phyloP scores from a whole-genome alignment of 2,888 invertebrate genomes.

The Xestia xanthographa region DNA sequence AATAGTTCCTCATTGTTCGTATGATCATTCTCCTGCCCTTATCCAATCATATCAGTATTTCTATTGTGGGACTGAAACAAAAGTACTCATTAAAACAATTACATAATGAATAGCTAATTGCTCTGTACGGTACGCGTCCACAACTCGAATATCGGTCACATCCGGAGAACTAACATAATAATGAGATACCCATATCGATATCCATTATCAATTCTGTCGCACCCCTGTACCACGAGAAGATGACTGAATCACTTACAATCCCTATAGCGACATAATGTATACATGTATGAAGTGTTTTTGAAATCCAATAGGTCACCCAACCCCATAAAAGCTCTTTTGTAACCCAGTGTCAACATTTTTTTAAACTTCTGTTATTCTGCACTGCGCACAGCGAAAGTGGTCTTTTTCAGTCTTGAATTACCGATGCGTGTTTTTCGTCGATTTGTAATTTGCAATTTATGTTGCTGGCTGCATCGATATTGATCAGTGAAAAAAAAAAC shows the following conservation, averaged over 20 bases:
- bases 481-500: constrained; percentile 34
- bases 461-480: background rate
- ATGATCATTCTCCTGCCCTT: constrained; percentile 7
- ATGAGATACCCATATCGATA: constrained; percentile 63
- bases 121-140: constrained; percentile 52
- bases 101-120: constrained; percentile 65
- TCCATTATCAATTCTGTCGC: constrained; percentile 64
- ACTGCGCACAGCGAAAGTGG: constrained; percentile 44
- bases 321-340: background rate
- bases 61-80: constrained; percentile 40
- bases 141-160: constrained; percentile 67
- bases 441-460: constrained; percentile 9
- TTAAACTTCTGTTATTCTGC: constrained; percentile 2
- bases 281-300: background rate
- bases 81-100: constrained; percentile 57
- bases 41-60: constrained; percentile 24
- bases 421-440: constrained; percentile 13
- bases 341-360: constrained; percentile 8
- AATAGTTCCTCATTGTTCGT: constrained; percentile 46
- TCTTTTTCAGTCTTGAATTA: constrained; percentile 14
- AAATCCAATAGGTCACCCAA: background rate
- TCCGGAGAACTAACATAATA: constrained; percentile 70
- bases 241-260: constrained; percentile 1
- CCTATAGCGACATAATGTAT: constrained; percentile 3
- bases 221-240: constrained; percentile 26